Base-by-base conservation (phyloP, 2,113 vertebrate species). In the Coryphaenoides rupestris region DNA sequence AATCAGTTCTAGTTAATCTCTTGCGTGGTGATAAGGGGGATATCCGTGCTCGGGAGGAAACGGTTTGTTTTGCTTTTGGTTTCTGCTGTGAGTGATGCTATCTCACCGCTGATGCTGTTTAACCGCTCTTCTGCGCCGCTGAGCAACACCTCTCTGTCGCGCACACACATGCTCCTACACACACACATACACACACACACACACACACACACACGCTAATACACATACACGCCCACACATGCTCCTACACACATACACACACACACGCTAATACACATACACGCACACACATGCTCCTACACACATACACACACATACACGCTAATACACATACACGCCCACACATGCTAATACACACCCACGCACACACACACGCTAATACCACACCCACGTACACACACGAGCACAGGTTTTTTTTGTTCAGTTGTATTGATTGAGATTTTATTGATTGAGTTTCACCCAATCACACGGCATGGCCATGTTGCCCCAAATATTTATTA, bases 31-130 rank as follows among this genome's bases (percentile, higher is more conserved):
- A 69, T 54, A 45, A 61, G 23, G 13, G 62, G 55, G 21, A 56
- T 55, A 55, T 69, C 55, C 47, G 52, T 13, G 6, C 28, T 23
- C 23, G 52, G 72, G 62, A 70, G 73, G 76, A 78, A 82, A 57
- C 17, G 15, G 55, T 23, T 21, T 69, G 28, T 65, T 76, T 26
- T 69, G 66, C 64, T 77, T 74, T 77, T 22, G 23, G 33, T 47
- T 55, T 45, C 14, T 59, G 59, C 16, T 53, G 1, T 24, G 40
- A 10, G 33, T 22, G 65, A 71, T 68, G 53, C 23, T 19, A 57
- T 65, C 60, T 53, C 1, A 9, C 19, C 46, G 45, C 17, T 28
- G 46, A 23, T 54, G 49, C 53, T 66, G 40, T 62, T 46, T 21
- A 63, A 28, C 46, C 40, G 26, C 22, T 24, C 6, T 40, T 52